Evolutionary conservation across 1,140 invertebrate genomes (phyloP).

Genomic region (Drepana arcuata): DNA sequence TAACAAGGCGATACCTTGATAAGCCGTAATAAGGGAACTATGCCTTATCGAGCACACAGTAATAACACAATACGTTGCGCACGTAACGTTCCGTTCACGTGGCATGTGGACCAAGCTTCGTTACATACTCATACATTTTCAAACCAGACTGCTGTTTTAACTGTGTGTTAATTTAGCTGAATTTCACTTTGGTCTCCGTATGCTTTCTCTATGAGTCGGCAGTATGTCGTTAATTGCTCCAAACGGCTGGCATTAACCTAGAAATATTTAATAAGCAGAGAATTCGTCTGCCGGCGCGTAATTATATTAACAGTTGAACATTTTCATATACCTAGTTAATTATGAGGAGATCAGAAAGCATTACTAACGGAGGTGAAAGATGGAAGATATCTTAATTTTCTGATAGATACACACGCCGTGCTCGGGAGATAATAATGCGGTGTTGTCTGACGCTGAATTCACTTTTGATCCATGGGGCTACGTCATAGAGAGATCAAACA

Average conservation of each 20-base stretch:
- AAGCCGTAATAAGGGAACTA: conserved; percentile 25
- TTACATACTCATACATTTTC: no score
- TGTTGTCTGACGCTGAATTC: no score
- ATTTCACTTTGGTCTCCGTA: conserved; percentile 11
- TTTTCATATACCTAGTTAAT: conserved; percentile 12
- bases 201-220: conserved; percentile 41
- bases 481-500: no score
- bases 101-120: conserved; percentile 1
- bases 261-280: conserved; percentile 25
- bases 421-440: no score
- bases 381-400: conserved; percentile 8
- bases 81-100: conserved; percentile 9
- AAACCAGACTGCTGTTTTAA: no score
- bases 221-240: conserved; percentile 26
- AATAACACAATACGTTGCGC: no score
- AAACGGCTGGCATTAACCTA: conserved; percentile 26
- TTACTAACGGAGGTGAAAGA: conserved; percentile 9
- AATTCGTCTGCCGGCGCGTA: conserved; percentile 7
- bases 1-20: conserved; percentile 38
- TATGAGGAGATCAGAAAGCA: conserved; percentile 22
- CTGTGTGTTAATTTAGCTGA: conserved; percentile 1
- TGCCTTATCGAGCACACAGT: conserved; percentile 29
- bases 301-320: conserved; percentile 6
- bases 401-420: no score
- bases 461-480: no score